Conservation (phyloP, 2,888 invertebrate genomes). For the Elegia similella region DNA sequence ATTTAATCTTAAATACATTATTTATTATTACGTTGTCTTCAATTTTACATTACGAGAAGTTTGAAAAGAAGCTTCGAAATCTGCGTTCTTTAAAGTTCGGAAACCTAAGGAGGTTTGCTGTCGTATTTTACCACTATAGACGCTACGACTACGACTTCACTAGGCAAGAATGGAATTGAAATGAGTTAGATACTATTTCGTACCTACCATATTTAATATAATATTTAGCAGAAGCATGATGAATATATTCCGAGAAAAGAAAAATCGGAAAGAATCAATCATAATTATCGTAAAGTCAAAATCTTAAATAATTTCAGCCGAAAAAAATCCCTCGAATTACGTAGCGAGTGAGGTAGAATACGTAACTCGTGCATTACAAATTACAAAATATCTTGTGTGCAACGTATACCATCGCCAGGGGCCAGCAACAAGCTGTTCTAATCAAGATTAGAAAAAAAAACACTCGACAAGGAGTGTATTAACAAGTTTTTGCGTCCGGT, state of each 20-base stretch:
- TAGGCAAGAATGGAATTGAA: no score
- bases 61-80: no score
- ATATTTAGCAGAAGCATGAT: not conserved
- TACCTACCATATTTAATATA: not conserved
- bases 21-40: no score
- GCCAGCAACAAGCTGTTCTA: conserved; percentile 50
- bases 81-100: no score
- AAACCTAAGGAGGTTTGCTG: no score
- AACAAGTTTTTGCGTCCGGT: conserved; percentile 76
- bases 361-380: conserved; percentile 11
- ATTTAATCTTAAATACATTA: no score
- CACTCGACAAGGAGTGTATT: conserved; percentile 47
- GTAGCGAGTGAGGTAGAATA: not conserved
- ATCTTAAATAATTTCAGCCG: not conserved
- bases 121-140: no score
- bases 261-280: not conserved
- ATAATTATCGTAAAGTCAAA: not conserved
- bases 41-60: no score
- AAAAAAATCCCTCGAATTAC: not conserved
- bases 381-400: conserved; percentile 7
- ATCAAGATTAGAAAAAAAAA: conserved; percentile 50
- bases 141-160: no score
- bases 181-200: no score
- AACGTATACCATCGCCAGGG: conserved; percentile 19
- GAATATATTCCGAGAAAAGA: not conserved